phyloP scores from a whole-genome alignment of 2,888 invertebrate species.

The Pogonocherus hispidulus region DNA sequence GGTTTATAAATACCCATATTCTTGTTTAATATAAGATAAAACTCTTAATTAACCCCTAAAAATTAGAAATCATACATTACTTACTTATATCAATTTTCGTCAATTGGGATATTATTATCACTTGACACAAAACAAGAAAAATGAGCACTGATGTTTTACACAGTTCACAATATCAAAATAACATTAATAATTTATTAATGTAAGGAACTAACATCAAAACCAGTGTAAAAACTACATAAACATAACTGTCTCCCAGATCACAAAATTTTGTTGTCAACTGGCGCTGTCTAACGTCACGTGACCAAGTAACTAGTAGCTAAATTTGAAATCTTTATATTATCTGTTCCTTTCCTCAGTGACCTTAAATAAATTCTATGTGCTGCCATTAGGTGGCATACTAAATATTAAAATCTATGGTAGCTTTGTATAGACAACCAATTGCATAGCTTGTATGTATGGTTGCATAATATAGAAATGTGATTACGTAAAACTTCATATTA shows the following conservation, averaged over 20 bases:
- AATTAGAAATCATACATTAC: conserved; percentile 24
- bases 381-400: background rate
- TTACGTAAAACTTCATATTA: no score
- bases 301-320: background rate
- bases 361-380: background rate
- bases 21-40: background rate
- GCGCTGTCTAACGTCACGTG: conserved; percentile 30
- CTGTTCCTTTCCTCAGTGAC: background rate
- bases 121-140: conserved; percentile 20
- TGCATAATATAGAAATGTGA: no score
- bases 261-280: conserved; percentile 32
- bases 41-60: conserved; percentile 28
- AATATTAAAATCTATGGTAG: background rate
- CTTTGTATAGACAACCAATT: background rate
- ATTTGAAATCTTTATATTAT: background rate
- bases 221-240: conserved; percentile 33
- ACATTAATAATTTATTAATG: conserved; percentile 18
- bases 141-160: conserved; percentile 17
- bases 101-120: conserved; percentile 20
- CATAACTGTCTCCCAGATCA: conserved; percentile 27
- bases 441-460: background rate
- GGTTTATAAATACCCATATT: background rate
- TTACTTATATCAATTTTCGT: conserved; percentile 16
- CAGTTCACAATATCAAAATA: conserved; percentile 16
- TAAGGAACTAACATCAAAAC: conserved; percentile 24